phyloP scores from a whole-genome alignment of 2,113 vertebrate genomes.

The Myrmecophaga tridactyla region DNA sequence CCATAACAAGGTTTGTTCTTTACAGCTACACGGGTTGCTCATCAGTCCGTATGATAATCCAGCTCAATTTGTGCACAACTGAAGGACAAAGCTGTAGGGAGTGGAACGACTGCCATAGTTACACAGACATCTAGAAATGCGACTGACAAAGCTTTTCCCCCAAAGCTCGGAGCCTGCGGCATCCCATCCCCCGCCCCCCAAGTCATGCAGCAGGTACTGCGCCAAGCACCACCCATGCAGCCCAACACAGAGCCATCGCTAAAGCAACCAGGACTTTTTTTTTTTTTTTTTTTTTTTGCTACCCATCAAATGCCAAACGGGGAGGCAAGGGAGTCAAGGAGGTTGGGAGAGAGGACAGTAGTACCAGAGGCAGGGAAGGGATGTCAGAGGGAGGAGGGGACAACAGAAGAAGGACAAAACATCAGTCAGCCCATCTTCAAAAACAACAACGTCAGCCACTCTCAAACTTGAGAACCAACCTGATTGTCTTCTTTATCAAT shows the following conservation, averaged over 20 bases:
- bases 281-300: neutral
- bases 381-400: constrained; percentile 62
- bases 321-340: constrained; percentile 1
- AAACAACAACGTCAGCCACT: constrained; percentile 86
- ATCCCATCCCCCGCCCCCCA: constrained; percentile 62
- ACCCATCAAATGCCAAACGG: constrained; percentile 55
- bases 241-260: constrained; percentile 79
- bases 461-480: constrained; percentile 89
- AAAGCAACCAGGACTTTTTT: constrained; percentile 45
- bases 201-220: constrained; percentile 83
- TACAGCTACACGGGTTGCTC: constrained; percentile 73
- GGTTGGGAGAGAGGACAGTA: constrained; percentile 40
- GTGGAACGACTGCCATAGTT: constrained; percentile 74
- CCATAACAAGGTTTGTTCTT: constrained; percentile 69
- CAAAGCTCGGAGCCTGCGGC: constrained; percentile 65
- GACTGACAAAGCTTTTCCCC: constrained; percentile 77
- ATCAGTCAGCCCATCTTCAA: constrained; percentile 86
- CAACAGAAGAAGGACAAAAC: constrained; percentile 82
- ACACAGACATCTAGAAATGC: constrained; percentile 79
- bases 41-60: constrained; percentile 66
- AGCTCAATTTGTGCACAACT: constrained; percentile 66
- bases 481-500: constrained; percentile 92
- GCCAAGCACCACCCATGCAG: constrained; percentile 86
- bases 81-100: constrained; percentile 78
- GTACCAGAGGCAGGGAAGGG: neutral